Base-by-base conservation (phyloP, 2,888 invertebrate species). In the Dendrolimus houi region DNA sequence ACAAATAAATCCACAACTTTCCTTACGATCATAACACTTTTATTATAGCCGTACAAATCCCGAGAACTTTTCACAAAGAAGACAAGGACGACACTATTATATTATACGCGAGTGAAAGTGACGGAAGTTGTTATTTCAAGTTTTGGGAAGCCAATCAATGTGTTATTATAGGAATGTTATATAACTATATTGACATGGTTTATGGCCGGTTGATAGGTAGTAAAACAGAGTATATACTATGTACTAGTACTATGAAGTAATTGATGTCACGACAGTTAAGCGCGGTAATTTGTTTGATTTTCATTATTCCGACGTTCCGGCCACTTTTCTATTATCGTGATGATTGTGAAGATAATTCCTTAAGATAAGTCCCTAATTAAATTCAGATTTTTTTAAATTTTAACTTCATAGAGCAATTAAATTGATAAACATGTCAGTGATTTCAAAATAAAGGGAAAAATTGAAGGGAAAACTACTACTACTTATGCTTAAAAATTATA, bases 1-100 rank as follows among this genome's bases (percentile, higher is more conserved):
- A 81, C 85, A 86, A 84, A 86, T 84, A 87, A 84, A 85, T 83
- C 85, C 79, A 83, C 77, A 84, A 85, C 68, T 79, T 73, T 72
- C 47, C 47, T 70, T 72, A 68, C 68, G 78, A 82, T 85, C 83
- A 83, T 84, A 85, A 86, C 83, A 85, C 79, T 86, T 86, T 87
- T 86, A 84, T 74, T 79, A 79, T 79, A 66, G 14, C 52, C 41
- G 40, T 12, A 54, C 52, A 41, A 56, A n/a, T 54, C 55, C 57
- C 56, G 60, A 47, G 55, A 55, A 62, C 61, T 64, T 47, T 59
- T 54, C 53, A 53, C 53, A 41, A 60, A 57, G 59, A 62, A 10
- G 57, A 57, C 47, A 54, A 52, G 41, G 47, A 10, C 47, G 47
- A 12, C 47, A 47, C 6, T 29, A 17, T 17, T 29, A 29, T 29